Percentiles rank a stretch among this genome's conserved stretches.
These are phyloP conservation scores for Drosophila anceps DNA, from an alignment of 2,888 invertebrate genomes.

Conservation along the genomic window DNA sequence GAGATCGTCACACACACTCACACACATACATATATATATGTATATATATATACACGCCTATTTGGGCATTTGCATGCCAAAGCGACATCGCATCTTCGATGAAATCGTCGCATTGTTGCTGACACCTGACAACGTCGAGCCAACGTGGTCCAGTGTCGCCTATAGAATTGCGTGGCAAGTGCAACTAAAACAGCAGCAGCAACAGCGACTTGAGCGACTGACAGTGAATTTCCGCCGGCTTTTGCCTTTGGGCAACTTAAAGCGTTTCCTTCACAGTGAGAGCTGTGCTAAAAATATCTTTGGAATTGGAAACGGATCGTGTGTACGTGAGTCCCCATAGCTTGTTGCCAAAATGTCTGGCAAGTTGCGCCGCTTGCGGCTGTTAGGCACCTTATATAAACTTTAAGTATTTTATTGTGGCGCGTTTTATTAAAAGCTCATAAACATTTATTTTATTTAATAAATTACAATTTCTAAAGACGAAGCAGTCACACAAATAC, in stretches of 20 bases:
- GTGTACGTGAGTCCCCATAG: constrained; percentile 26
- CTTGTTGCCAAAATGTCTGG: constrained; percentile 75
- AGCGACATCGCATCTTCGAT: constrained; percentile 49
- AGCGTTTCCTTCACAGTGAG: constrained; percentile 15
- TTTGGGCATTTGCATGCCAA: constrained; percentile 66
- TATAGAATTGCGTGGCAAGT: constrained; percentile 76
- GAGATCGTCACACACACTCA: constrained; percentile 60
- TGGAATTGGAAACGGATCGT: constrained; percentile 9
- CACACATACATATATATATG: constrained; percentile 42
- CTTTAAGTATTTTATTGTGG: constrained; percentile 74
- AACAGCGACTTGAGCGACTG: constrained; percentile 66
- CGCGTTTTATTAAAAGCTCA: constrained; percentile 79
- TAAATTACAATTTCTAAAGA: constrained; percentile 72
- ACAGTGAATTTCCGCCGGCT: constrained; percentile 76
- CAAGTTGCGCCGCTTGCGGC: constrained; percentile 7
- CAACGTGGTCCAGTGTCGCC: constrained; percentile 24
- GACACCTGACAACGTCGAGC: constrained; percentile 74
- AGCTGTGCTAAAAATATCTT: constrained; percentile 42
- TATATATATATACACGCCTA: constrained; percentile 31
- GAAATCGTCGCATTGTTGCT: constrained; percentile 67
- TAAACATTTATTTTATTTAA: constrained; percentile 81
- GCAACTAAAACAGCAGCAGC: constrained; percentile 33
- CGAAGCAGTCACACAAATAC: constrained; percentile 31
- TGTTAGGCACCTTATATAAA: constrained; percentile 68
- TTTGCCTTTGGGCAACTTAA: constrained; percentile 24